Conservation (phyloP, 2,113 vertebrate genomes). For the Ahaetulla prasina region DNA sequence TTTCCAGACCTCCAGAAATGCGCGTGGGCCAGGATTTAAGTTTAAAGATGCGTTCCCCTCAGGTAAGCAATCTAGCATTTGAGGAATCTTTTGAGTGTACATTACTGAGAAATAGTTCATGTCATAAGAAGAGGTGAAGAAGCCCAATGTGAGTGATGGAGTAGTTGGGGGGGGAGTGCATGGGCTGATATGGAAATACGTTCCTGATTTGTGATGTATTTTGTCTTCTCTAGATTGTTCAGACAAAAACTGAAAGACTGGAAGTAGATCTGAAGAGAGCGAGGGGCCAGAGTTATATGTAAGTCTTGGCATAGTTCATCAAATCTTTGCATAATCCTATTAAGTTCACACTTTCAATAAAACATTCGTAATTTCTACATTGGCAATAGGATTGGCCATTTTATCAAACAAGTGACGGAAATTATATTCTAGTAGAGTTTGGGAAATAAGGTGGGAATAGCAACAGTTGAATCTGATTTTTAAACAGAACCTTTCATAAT, state of each 20-base stretch:
- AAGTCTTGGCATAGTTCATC: background rate
- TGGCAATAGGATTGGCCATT: background rate
- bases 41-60: background rate
- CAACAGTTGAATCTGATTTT: no score
- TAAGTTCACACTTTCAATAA: background rate
- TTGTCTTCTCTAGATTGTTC: no score
- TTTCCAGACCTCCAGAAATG: background rate
- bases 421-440: background rate
- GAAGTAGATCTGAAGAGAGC: background rate
- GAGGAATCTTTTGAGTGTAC: background rate
- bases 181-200: background rate
- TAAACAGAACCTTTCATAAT: no score
- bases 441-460: no score
- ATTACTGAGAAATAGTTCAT: background rate
- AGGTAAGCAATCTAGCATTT: background rate
- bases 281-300: background rate
- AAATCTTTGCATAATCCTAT: background rate
- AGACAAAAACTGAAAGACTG: no score
- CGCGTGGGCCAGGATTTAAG: background rate
- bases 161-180: no score
- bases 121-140: background rate
- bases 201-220: no score
- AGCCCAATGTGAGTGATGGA: no score
- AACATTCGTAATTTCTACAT: background rate
- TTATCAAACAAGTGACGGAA: background rate